phyloP scores from a whole-genome alignment of 2,113 vertebrate species.

The Gymnocephalus cernua region DNA sequence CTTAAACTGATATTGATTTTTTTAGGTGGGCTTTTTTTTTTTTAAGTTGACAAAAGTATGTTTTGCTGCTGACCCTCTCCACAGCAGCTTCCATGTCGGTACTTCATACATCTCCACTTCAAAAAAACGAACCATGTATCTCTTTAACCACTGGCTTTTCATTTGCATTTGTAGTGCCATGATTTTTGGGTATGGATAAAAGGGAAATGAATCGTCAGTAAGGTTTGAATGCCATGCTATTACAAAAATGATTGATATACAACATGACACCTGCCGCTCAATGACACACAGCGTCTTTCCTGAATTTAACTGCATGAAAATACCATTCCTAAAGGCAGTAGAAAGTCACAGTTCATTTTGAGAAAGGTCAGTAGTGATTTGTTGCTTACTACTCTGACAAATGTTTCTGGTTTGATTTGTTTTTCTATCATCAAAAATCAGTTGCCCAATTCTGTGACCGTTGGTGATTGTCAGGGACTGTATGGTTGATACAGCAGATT shows the following conservation, averaged over 20 bases:
- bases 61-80: too few species aligned
- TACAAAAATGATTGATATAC: not conserved
- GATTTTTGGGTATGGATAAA: not conserved
- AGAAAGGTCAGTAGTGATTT: not conserved
- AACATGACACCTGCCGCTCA: not conserved
- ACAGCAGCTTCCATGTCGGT: too few species aligned
- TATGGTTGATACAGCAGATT: not conserved
- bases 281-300: not conserved
- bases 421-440: not conserved
- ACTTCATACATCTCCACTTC: too few species aligned
- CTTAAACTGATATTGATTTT: too few species aligned
- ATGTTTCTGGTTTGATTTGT: conserved; percentile 11
- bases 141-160: not conserved
- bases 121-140: too few species aligned
- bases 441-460: not conserved
- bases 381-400: not conserved
- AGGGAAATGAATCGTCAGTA: conserved; percentile 7
- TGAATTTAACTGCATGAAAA: not conserved
- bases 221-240: not conserved
- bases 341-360: not conserved
- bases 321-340: not conserved
- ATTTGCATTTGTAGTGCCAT: not conserved
- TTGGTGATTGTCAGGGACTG: conserved; percentile 3
- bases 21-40: too few species aligned
- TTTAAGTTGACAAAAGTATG: too few species aligned